These are phyloP conservation scores for Lipotes vexillifer DNA, from an alignment of 2,113 vertebrate genomes.

Conservation along the genomic window DNA sequence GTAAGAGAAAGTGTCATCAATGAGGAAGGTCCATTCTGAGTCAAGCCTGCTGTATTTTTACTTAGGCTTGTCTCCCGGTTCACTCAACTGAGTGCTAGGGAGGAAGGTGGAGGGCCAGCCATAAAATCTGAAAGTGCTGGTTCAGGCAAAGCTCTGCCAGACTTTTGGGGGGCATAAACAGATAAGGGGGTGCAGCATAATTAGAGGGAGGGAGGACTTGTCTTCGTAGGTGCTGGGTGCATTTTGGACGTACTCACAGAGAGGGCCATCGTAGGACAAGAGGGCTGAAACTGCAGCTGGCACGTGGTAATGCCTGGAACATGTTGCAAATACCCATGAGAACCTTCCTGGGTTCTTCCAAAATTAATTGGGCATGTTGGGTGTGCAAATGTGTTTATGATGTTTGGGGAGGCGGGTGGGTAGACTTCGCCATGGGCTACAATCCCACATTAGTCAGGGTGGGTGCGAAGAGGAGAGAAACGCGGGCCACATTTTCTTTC, in stretches of 20 bases:
- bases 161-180: neutral
- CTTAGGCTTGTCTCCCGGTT: neutral
- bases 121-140: neutral
- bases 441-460: accelerated
- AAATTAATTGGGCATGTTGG: neutral
- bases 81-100: neutral
- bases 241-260: neutral
- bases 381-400: neutral
- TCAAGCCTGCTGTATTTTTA: neutral
- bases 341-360: neutral
- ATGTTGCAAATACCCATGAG: neutral
- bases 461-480: neutral
- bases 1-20: neutral
- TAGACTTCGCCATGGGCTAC: neutral
- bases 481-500: neutral
- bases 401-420: neutral
- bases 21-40: neutral
- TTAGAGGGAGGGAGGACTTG: accelerated
- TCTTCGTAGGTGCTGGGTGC: neutral
- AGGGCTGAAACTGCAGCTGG: too few relatives aligned
- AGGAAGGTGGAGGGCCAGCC: neutral
- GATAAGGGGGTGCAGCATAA: accelerated
- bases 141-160: neutral
- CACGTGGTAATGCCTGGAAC: accelerated
- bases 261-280: too few relatives aligned